A percentile compares a stretch with the other conserved stretches of the same genome.
phyloP scores from a whole-genome alignment of 2,113 vertebrate genomes.

The Malurus alboscapulatus region DNA sequence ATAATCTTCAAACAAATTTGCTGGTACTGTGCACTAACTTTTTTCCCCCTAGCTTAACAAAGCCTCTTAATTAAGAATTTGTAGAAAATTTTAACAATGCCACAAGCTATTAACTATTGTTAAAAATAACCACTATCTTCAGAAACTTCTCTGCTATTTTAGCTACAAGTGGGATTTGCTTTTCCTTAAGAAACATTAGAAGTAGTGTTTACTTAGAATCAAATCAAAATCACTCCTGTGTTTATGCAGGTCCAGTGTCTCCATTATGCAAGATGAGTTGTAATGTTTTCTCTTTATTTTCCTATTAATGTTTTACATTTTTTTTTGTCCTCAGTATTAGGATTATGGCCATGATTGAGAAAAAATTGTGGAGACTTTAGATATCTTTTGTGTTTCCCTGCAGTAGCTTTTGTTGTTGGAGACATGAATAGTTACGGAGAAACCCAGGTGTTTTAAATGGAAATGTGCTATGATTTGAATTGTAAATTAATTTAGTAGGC shows the following conservation, averaged over 20 bases:
- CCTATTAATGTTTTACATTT: neutral
- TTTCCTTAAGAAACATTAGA: neutral
- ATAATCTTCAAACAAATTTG: conserved; percentile 26
- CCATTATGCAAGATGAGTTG: neutral
- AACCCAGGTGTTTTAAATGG: neutral
- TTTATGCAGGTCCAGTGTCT: neutral
- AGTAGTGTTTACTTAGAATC: neutral
- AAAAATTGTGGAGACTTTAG: neutral
- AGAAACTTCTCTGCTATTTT: neutral
- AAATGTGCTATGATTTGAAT: neutral
- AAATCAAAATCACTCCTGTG: neutral
- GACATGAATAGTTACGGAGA: neutral
- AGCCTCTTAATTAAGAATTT: neutral
- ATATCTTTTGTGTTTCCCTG: neutral
- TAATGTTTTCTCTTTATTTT: neutral
- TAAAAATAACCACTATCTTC: neutral
- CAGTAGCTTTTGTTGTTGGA: neutral
- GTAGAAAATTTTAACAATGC: neutral
- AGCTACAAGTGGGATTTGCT: neutral
- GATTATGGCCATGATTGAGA: neutral
- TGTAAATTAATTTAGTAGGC: neutral
- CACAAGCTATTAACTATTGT: neutral
- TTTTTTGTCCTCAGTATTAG: neutral
- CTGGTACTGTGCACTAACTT: neutral
- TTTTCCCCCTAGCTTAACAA: neutral